Evolutionary conservation across 2,888 invertebrate species (phyloP).

Genomic region (Pristionchus fissidentatus): DNA sequence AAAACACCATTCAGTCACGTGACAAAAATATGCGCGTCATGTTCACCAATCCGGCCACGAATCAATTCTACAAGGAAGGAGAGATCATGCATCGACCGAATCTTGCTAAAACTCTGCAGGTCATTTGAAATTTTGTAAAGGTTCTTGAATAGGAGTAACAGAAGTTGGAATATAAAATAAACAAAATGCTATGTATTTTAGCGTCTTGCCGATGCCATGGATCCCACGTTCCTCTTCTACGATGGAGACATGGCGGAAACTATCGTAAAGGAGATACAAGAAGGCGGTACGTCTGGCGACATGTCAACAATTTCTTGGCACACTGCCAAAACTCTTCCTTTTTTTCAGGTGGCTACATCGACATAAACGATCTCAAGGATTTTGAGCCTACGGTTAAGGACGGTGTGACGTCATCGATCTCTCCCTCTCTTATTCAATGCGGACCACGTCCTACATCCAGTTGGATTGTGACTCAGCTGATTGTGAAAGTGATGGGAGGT

Average conservation of each 20-base stretch:
- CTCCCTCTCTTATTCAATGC: constrained; percentile 81
- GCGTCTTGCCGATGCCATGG: constrained; percentile 64
- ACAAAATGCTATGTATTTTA: constrained; percentile 49
- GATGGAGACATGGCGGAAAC: constrained; percentile 74
- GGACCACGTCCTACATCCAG: constrained; percentile 89
- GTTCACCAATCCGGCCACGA: constrained; percentile 72
- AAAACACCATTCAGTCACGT: not conserved
- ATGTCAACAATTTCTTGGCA: too few relatives aligned
- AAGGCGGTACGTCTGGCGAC: not conserved
- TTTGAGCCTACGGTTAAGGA: not conserved
- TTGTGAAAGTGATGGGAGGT: constrained; percentile 84
- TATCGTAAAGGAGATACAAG: constrained; percentile 67
- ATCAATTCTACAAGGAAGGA: constrained; percentile 73
- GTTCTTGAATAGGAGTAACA: not conserved
- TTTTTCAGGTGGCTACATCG: constrained; percentile 60
- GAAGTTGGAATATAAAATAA: not conserved
- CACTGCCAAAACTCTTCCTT: too few relatives aligned
- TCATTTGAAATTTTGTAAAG: not conserved
- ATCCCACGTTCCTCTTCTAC: constrained; percentile 74
- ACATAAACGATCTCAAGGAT: constrained; percentile 55
- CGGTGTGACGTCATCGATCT: constrained; percentile 65
- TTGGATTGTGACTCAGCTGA: constrained; percentile 85
- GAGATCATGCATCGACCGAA: constrained; percentile 70
- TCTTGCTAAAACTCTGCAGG: not conserved
- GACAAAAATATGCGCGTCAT: constrained; percentile 58